Percentiles rank a stretch among this genome's conserved stretches.
These are phyloP conservation scores for Watsonalla binaria DNA, from an alignment of 2,888 invertebrate species.

Conservation along the genomic window DNA sequence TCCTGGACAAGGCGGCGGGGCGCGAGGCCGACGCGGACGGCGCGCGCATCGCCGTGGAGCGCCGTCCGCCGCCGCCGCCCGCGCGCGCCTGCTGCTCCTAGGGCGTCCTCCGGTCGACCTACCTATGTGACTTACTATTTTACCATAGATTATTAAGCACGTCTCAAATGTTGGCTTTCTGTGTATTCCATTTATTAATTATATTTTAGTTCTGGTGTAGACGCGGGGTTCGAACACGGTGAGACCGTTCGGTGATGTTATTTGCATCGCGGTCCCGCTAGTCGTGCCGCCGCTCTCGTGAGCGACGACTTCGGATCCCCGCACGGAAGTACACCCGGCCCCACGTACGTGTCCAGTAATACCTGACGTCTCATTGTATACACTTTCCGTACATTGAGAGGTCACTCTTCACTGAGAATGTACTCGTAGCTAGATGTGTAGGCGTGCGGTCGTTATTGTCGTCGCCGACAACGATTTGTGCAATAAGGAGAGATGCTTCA, in stretches of 20 bases:
- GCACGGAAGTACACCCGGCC: too few relatives aligned
- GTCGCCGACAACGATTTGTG: not conserved
- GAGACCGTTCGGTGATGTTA: too few relatives aligned
- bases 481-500: not conserved
- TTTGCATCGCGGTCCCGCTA: too few relatives aligned
- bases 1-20: slow-evolving; percentile 93
- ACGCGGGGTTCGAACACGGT: too few relatives aligned
- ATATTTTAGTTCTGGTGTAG: not conserved
- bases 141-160: not conserved
- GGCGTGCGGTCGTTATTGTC: not conserved
- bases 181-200: not conserved
- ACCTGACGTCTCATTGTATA: too few relatives aligned
- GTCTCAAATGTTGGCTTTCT: slow-evolving; percentile 1
- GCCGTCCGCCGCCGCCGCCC: slow-evolving; percentile 82
- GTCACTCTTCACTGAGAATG: not conserved
- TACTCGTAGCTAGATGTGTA: not conserved
- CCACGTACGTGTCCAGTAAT: too few relatives aligned
- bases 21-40: slow-evolving; percentile 85
- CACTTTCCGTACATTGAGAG: too few relatives aligned
- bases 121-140: slow-evolving; percentile 1
- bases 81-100: slow-evolving; percentile 71
- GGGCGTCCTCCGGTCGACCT: slow-evolving; percentile 3
- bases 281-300: too few relatives aligned
- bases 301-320: too few relatives aligned
- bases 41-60: slow-evolving; percentile 82